Percentiles rank a stretch among this genome's conserved stretches.
These are phyloP conservation scores for Globodera rostochiensis DNA, from an alignment of 1,140 invertebrate genomes.

Conservation along the genomic window DNA sequence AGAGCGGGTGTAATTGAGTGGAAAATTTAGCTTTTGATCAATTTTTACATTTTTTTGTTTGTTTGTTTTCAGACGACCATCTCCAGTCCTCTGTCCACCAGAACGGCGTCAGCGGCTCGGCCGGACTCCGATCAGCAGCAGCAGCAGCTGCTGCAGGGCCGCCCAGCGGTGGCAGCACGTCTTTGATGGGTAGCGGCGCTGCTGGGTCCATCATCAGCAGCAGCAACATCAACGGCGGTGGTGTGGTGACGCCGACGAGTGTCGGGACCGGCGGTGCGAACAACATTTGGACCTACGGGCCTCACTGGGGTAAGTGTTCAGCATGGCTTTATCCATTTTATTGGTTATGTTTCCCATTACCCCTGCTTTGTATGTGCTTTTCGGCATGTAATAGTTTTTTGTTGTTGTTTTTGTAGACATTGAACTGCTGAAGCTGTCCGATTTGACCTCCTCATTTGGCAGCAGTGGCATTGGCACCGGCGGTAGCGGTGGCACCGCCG, in stretches of 20 bases:
- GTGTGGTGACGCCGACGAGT: background rate
- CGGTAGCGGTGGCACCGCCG: background rate
- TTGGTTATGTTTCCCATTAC: conserved; percentile 8
- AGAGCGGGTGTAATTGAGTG: too few species aligned
- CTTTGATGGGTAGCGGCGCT: background rate
- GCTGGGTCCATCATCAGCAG: background rate
- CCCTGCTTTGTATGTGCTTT: too few species aligned
- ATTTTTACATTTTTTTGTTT: background rate
- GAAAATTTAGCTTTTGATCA: too few species aligned
- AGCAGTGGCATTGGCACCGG: background rate
- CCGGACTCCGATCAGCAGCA: conserved; percentile 2
- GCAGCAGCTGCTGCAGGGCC: background rate
- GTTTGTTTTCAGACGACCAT: conserved; percentile 2
- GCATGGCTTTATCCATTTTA: background rate
- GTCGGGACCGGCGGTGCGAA: background rate
- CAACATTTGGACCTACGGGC: conserved; percentile 31
- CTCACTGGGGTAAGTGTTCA: background rate
- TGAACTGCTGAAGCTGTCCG: conserved; percentile 13
- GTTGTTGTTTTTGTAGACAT: background rate
- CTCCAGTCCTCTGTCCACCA: background rate
- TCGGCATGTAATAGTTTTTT: background rate
- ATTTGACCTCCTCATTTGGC: conserved; percentile 9
- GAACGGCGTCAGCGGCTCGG: background rate
- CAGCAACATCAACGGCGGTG: background rate
- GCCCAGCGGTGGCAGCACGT: background rate